phyloP scores from a whole-genome alignment of 2,113 vertebrate genomes.

The Myrmecobius fasciatus region DNA sequence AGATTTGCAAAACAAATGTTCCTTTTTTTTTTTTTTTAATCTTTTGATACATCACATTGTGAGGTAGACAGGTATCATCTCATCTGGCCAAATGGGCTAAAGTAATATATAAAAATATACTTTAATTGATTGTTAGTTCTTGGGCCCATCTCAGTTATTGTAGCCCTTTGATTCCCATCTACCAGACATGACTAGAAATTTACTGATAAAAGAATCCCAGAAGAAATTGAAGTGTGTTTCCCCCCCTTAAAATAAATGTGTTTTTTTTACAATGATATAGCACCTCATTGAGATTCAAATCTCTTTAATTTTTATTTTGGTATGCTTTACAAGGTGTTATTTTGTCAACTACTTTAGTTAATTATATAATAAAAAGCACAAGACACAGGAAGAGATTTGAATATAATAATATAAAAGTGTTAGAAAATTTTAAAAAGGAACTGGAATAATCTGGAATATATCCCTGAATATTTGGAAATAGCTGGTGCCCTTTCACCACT shows the following conservation, averaged over 20 bases:
- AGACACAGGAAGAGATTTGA: conserved; percentile 9
- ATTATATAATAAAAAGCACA: background rate
- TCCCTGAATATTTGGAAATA: conserved; percentile 55
- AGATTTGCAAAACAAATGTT: background rate
- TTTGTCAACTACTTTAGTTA: background rate
- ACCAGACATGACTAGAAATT: background rate
- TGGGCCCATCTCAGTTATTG: background rate
- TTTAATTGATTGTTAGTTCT: background rate
- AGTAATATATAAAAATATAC: background rate
- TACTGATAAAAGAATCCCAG: background rate
- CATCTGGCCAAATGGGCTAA: background rate
- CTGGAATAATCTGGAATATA: conserved; percentile 34
- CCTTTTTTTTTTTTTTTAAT: background rate
- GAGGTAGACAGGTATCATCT: background rate
- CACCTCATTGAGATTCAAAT: background rate
- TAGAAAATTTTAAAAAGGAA: conserved; percentile 28
- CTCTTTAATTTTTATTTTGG: background rate
- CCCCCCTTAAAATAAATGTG: background rate
- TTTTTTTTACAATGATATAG: background rate
- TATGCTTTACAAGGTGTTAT: background rate
- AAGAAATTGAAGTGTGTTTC: background rate
- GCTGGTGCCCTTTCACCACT: conserved; percentile 52
- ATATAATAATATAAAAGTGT: conserved; percentile 30
- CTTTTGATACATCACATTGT: background rate
- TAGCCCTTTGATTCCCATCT: background rate